These are phyloP conservation scores for Neoscelio sp. DNA, from an alignment of 2,888 invertebrate species.

Conservation along the genomic window DNA sequence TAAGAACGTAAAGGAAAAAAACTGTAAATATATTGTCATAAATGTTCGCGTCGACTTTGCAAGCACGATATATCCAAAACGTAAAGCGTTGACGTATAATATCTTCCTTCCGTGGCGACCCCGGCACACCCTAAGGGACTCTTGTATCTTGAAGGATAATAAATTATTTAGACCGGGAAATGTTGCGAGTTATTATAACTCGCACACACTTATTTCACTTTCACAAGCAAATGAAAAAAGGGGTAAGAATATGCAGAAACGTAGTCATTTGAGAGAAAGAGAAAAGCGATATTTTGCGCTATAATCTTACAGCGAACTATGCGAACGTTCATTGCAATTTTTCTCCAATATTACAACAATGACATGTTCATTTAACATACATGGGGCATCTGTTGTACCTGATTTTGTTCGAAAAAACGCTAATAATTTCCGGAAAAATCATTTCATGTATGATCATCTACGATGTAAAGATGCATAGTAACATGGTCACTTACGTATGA, in stretches of 20 bases:
- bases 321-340: constrained; percentile 36
- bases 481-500: too few species aligned
- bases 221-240: constrained; percentile 25
- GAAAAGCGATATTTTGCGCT: constrained; percentile 19
- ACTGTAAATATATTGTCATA: constrained; percentile 51
- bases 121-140: constrained; percentile 69
- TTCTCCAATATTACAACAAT: constrained; percentile 16
- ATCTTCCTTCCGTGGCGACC: constrained; percentile 72
- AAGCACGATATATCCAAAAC: constrained; percentile 69
- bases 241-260: constrained; percentile 26
- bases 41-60: constrained; percentile 42
- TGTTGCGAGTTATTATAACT: constrained; percentile 74
- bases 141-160: constrained; percentile 71
- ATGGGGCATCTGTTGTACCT: constrained; percentile 6
- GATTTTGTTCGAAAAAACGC: too few species aligned
- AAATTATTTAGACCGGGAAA: constrained; percentile 76
- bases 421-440: too few species aligned
- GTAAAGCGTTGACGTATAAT: constrained; percentile 72
- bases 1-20: constrained; percentile 44
- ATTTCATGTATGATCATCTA: too few species aligned
- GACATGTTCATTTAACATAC: constrained; percentile 40
- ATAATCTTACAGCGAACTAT: constrained; percentile 28
- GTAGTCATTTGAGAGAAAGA: constrained; percentile 3
- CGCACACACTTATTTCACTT: constrained; percentile 37
- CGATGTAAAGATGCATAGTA: too few species aligned